Conservation (phyloP, 2,888 invertebrate genomes). For the Nemoura dubitans region DNA sequence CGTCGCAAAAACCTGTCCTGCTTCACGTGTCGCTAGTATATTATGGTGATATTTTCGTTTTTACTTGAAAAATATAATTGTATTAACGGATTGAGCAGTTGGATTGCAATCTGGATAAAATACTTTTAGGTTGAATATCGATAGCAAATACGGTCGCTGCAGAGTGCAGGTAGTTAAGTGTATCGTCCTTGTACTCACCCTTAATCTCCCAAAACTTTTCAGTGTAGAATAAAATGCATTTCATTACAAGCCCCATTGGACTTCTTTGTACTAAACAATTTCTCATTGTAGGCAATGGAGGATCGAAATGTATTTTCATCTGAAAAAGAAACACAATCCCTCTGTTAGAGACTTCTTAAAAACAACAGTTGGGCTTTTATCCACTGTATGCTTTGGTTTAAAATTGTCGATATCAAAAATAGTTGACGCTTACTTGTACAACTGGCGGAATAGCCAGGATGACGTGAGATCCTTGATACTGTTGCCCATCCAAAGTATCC, state of each 20-base stretch:
- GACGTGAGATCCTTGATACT: constrained; percentile 53
- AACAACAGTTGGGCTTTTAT: no score
- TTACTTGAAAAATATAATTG: no score
- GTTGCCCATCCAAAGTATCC: constrained; percentile 54
- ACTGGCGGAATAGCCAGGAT: constrained; percentile 58
- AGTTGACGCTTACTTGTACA: constrained; percentile 50
- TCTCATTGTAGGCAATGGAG: neutral
- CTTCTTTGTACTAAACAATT: constrained; percentile 28
- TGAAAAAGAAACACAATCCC: neutral
- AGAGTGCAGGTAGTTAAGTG: no score
- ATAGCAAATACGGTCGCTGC: no score
- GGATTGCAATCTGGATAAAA: no score
- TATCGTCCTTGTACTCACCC: constrained; percentile 27
- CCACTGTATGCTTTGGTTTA: no score
- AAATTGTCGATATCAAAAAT: neutral
- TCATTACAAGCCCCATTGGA: constrained; percentile 37
- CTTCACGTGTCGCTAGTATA: no score
- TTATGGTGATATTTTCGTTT: no score
- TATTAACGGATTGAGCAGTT: no score
- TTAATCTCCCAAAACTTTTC: constrained; percentile 33
- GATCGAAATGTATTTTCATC: constrained; percentile 36
- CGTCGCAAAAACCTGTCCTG: no score
- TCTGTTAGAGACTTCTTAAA: no score
- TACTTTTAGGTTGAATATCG: no score
- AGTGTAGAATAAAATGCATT: constrained; percentile 28